Evolutionary conservation across 92 coral and sea anemone species (phyloP), one percentile per base, ranked within the genome.

Genomic region (Zoanthus solanderi): DNA sequence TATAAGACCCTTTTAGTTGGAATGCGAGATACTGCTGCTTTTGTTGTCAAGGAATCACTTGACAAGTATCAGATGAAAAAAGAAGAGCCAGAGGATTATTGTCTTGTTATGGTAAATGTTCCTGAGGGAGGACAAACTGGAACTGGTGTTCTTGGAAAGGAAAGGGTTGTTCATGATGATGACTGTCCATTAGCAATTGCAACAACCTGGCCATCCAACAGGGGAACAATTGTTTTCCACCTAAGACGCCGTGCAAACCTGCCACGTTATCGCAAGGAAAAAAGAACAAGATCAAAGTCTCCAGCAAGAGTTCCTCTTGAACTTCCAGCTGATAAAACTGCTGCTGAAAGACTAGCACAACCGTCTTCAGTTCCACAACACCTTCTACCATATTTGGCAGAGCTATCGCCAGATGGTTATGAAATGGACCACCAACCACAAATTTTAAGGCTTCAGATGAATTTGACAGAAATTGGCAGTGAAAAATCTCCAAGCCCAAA

Each of bases 121-220:
- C 95, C 96, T 11, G 94, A 96, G 11, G 99, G 93, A 67, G 96
- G 98, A 2, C 66, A 94, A 8, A 91, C 92, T 42, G 96, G 98
- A 2, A 88, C 93, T 18, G 92, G 72, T 34, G 90, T 94, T 1
- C 87, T 95, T 3, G 98, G 98, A 37, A 95, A 95, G 88, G 99
- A 97, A 45, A 88, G 99, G 66, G 93, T 97, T 10, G 99, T 97
- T 14, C 98, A 92, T 48, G 98, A 95, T 47, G 94, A 93, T n/a
- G 99, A 97, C 58, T 93, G 96, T 37, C 99, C 99, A 0, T 85
- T 95, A 9, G 98, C 94, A 77, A 95, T 97, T 78, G 99, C 99
- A 50, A 95, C 98, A 45, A 91, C 96, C 3, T 97, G 99, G 99
- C 99, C 99, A n/a, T 87, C 93, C 31, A 90, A 84, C 84, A 90